Evolutionary conservation across 2,888 invertebrate genomes (phyloP).

Genomic region (Labia minor): DNA sequence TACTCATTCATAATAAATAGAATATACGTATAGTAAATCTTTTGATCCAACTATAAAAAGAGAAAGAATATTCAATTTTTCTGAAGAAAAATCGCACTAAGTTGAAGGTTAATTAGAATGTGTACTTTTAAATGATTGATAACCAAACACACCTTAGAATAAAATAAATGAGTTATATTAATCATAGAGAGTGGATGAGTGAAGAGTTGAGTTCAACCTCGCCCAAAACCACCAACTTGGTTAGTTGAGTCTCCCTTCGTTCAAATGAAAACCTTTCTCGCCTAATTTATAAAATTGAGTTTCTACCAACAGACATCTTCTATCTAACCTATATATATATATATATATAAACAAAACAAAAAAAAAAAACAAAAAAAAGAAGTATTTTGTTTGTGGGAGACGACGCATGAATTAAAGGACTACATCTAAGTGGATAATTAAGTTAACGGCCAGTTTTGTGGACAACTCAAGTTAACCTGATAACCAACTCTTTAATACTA

Average conservation of each 20-base stretch:
- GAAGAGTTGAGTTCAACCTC: no score
- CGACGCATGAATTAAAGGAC: not conserved
- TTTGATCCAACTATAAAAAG: no score
- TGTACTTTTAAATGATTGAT: conserved; percentile 5
- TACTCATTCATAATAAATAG: no score
- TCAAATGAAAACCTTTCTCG: not conserved
- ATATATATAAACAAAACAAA: no score
- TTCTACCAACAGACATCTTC: not conserved
- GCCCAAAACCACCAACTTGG: conserved; percentile 2
- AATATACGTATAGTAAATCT: no score
- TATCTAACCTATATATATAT: not conserved
- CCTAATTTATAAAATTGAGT: conserved; percentile 13
- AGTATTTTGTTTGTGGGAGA: not conserved
- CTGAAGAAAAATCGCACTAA: no score
- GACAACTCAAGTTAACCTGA: not conserved
- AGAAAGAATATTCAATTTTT: no score
- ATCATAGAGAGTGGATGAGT: not conserved
- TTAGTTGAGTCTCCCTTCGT: not conserved
- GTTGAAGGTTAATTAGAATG: not conserved
- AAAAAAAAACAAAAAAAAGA: not conserved
- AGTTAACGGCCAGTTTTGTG: not conserved
- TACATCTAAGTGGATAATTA: not conserved
- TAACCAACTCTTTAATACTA: not conserved
- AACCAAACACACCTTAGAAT: not conserved
- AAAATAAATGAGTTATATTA: not conserved